Base-by-base conservation (phyloP, 2,888 invertebrate species). In the Smittia aterrima region DNA sequence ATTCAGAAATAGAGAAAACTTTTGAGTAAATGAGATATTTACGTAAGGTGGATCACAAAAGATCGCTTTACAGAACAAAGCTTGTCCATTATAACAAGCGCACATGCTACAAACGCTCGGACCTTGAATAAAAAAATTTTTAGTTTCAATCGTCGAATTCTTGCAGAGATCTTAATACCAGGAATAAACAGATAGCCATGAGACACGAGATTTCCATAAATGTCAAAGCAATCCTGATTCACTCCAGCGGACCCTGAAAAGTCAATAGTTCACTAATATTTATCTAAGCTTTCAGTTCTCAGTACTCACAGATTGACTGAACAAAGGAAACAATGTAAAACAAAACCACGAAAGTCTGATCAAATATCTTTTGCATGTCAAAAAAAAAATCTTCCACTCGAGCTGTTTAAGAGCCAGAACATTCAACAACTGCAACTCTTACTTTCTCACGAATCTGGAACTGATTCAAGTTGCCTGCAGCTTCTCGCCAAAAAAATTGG, bases 11-110 rank as follows among this genome's bases (percentile, higher is more conserved):
- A 32, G 47, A 6, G 3, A 47, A 47, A 47, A 47, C n/a, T 47
- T 13, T 6, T 9, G 9, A 32, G 4, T 32, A 1, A 0, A 1
- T 54, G 1, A 25, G n/a, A n/a, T n/a, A 54, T 53, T 71, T 16
- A 71, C 70, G 32, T 71, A 54, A 20, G 70, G 70, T 7, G 70
- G 70, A 7, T 71, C 70, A 13, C 70, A 71, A 54, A 24, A 71
- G 9, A 71, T 71, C 24, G 54, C 22, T 25, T 25, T 20, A 32
- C 70, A 71, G 27, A 25, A 54, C 41, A 71, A 47, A 25, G 70
- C 1, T 32, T 53, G 1, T 20, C 53, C 22, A 22, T 71, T 53
- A 71, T 71, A 71, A 13, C 70, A 71, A 20, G 47, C 70, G 11
- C 70, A 71, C 3, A 7, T 27, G 2, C 47, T 53, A 9, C 70